Conservation (phyloP, 2,113 vertebrate species). For the Crocuta crocuta region DNA sequence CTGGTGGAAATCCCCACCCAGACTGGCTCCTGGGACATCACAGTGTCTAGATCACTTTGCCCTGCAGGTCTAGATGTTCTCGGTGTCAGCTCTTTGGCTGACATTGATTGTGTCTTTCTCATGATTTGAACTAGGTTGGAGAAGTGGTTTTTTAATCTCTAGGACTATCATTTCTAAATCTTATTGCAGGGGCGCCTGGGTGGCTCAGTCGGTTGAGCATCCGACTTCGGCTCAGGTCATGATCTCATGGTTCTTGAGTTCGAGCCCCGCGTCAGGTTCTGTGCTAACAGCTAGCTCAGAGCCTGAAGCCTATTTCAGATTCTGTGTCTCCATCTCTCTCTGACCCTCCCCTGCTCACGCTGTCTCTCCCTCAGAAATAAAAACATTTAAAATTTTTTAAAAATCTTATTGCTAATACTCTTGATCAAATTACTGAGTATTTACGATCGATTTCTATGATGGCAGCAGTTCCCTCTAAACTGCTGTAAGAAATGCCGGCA, state of each 20-base stretch:
- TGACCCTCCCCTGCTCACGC: too few relatives aligned
- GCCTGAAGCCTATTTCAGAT: too few relatives aligned
- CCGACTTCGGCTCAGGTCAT: too few relatives aligned
- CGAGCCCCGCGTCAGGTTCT: too few relatives aligned
- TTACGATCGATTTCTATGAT: background rate
- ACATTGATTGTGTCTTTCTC: background rate
- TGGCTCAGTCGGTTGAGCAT: too few relatives aligned
- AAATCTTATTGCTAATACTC: background rate
- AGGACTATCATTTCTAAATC: background rate
- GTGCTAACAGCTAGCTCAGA: too few relatives aligned
- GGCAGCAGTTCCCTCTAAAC: background rate
- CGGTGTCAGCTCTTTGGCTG: background rate
- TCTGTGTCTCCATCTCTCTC: too few relatives aligned
- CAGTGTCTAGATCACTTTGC: background rate
- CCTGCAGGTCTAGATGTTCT: background rate
- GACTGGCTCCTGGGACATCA: background rate
- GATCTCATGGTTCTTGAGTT: too few relatives aligned
- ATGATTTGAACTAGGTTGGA: background rate
- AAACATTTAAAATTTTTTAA: too few relatives aligned
- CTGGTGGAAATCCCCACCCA: background rate
- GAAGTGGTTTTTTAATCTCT: background rate
- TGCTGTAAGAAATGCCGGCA: background rate
- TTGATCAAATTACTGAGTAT: background rate
- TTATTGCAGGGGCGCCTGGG: background rate
- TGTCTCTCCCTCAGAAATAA: too few relatives aligned